Conservation (phyloP, 2,888 invertebrate species). For the Plagodis dolabraria region DNA sequence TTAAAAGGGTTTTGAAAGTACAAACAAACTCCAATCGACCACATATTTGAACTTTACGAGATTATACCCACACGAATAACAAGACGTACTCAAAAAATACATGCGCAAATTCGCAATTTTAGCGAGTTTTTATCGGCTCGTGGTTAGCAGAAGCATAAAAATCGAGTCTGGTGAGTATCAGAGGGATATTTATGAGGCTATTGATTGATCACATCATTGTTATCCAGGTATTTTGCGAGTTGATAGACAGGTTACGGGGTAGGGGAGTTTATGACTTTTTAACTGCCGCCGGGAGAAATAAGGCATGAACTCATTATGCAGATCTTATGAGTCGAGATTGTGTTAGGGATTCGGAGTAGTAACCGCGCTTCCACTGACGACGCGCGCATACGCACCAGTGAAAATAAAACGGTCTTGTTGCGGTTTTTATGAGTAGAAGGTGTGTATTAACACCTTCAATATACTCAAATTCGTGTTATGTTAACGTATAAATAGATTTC, state of each 20-base stretch:
- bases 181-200: constrained; percentile 65
- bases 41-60: constrained; percentile 14
- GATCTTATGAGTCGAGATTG: constrained; percentile 44
- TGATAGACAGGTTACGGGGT: constrained; percentile 36
- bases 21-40: constrained; percentile 7
- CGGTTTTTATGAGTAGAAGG: constrained; percentile 59
- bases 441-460: constrained; percentile 41
- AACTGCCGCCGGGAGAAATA: constrained; percentile 63
- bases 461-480: neutral
- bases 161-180: constrained; percentile 69
- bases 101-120: constrained; percentile 56
- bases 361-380: constrained; percentile 51
- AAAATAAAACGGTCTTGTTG: constrained; percentile 12
- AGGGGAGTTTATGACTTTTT: constrained; percentile 60
- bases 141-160: constrained; percentile 70
- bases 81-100: constrained; percentile 41
- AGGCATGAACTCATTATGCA: constrained; percentile 70
- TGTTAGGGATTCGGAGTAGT: constrained; percentile 64
- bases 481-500: too few relatives aligned
- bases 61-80: constrained; percentile 25
- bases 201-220: constrained; percentile 78
- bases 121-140: constrained; percentile 59
- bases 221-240: constrained; percentile 37
- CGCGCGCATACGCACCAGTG: constrained; percentile 59
- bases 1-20: neutral